phyloP scores from a whole-genome alignment of 2,113 vertebrate species.

The Tragelaphus scriptus region DNA sequence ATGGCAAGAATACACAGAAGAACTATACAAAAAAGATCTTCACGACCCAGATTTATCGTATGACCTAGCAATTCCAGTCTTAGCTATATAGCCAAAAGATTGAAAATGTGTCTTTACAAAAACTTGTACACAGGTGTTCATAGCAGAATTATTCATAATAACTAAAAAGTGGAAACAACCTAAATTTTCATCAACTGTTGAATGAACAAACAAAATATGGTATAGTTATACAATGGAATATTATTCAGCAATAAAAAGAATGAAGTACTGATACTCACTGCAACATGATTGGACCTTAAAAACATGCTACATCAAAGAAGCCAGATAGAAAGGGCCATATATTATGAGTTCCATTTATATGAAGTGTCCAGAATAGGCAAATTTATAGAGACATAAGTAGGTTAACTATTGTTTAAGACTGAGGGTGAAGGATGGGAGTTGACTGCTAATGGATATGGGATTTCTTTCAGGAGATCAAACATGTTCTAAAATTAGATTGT shows the following conservation, averaged over 20 bases:
- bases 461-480: not conserved
- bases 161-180: not conserved
- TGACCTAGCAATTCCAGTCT: not conserved
- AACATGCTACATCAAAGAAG: not conserved
- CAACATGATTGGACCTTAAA: not conserved
- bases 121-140: not conserved
- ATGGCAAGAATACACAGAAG: too few relatives aligned
- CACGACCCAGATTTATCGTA: not conserved
- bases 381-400: not conserved
- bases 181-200: not conserved
- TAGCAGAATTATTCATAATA: not conserved
- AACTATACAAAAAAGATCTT: too few relatives aligned
- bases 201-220: not conserved
- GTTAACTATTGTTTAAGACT: not conserved
- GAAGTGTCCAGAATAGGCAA: not conserved
- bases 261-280: not conserved
- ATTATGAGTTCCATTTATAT: not conserved
- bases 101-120: not conserved
- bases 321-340: not conserved
- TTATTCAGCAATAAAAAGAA: not conserved
- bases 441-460: not conserved
- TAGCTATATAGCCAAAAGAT: not conserved
- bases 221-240: not conserved
- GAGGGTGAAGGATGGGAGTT: not conserved
- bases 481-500: not conserved